Base-by-base conservation (phyloP, 2,797 vertebrate species). In the Myripristis murdjan region DNA sequence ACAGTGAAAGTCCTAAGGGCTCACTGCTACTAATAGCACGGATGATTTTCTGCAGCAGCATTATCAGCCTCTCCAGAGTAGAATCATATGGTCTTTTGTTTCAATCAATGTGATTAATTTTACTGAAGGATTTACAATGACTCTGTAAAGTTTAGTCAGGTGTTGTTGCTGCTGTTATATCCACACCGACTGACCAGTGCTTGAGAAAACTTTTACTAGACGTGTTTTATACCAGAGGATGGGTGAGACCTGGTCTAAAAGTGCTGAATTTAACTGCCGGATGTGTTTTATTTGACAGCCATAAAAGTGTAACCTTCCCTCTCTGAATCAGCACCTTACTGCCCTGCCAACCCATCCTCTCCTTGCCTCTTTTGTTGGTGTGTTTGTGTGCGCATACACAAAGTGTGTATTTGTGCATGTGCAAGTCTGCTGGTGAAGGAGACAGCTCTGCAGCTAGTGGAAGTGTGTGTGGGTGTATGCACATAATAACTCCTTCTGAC, bases 211-310 rank as follows among this genome's bases (percentile, higher is more conserved):
- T 41, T 31, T 77, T 33, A 48, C 23, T 22, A 54, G 46, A 44
- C 51, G 14, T 64, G 54, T 68, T 79, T 80, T 70, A 70, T 59
- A 76, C 61, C 55, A 60, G 55, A 31, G 48, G 67, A 76, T 74
- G 43, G 61, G 31, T 58, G 33, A 23, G 51, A 60, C 53, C 60
- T 18, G 51, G 22, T 70, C 62, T 62, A 64, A 64, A 69, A 48
- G 22, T 52, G 54, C 31, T 52, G 66, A 69, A 77, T 81, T 66
- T 79, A 83, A 69, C 60, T 71, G 59, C 64, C 35, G 5, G 52
- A 43, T 63, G 47, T 26, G 75, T 53, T 69, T 81, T 81, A 83
- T 79, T 74, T 48, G 47, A 31, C 22, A 5, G 14, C 56, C 47
- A 53, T 64, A 72, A 81, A 77, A 49, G 1, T 14, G n/a, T 63